phyloP scores from a whole-genome alignment of 2,113 vertebrate species.

The Neolamprologus brichardi region DNA sequence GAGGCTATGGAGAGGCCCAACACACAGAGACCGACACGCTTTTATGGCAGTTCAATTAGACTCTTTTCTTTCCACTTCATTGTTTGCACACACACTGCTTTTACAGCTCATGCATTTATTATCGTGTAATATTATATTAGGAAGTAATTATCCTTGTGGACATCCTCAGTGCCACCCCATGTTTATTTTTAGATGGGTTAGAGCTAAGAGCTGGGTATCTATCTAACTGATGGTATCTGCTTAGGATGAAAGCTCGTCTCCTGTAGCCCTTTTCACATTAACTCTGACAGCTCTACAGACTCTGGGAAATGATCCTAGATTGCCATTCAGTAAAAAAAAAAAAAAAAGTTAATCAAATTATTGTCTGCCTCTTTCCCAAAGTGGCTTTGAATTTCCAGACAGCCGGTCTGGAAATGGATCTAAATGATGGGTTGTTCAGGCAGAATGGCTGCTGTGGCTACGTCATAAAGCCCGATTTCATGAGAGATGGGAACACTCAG shows the following conservation, averaged over 20 bases:
- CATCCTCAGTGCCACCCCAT: background rate
- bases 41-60: background rate
- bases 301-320: background rate
- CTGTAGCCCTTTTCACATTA: background rate
- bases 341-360: background rate
- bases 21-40: background rate
- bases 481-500: constrained; percentile 68
- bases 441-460: constrained; percentile 85
- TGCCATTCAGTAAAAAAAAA: background rate
- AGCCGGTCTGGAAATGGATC: constrained; percentile 88
- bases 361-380: constrained; percentile 12
- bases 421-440: constrained; percentile 86
- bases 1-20: background rate
- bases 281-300: background rate
- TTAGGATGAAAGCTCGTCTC: background rate
- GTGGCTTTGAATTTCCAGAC: constrained; percentile 97
- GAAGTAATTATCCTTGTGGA: background rate
- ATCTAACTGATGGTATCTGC: no score
- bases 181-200: background rate
- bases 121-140: background rate
- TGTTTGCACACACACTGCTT: background rate
- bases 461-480: constrained; percentile 84
- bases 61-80: background rate
- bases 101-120: background rate
- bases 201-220: background rate